phyloP scores from a whole-genome alignment of 2,113 vertebrate genomes.

The Felis catus region DNA sequence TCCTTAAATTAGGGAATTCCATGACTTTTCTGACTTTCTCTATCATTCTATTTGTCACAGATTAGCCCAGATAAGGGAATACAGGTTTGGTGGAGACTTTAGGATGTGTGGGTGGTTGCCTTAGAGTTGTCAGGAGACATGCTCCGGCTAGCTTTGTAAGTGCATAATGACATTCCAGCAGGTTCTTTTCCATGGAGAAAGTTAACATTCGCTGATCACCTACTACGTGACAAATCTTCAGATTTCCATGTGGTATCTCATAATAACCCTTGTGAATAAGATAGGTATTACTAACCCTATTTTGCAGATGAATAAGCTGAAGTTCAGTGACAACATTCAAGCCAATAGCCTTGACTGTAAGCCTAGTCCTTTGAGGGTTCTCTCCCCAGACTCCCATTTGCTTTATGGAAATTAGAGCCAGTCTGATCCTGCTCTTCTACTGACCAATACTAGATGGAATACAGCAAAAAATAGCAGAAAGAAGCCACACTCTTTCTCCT shows the following conservation, averaged over 20 bases:
- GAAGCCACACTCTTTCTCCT: neutral
- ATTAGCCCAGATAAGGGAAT: neutral
- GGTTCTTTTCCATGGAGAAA: constrained; percentile 51
- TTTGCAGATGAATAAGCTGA: constrained; percentile 26
- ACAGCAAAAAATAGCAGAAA: constrained; percentile 39
- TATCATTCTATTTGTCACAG: neutral
- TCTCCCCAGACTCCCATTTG: neutral
- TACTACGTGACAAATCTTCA: constrained; percentile 13
- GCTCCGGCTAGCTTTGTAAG: constrained; percentile 64
- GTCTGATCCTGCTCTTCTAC: neutral
- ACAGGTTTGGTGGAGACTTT: neutral
- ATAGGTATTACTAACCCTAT: neutral
- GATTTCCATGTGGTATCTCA: neutral
- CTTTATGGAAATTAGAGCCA: neutral
- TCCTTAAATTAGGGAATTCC: neutral
- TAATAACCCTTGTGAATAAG: neutral
- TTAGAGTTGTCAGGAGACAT: constrained; percentile 7
- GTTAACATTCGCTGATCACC: constrained; percentile 51
- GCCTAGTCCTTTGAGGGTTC: neutral
- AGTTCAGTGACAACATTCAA: constrained; percentile 32
- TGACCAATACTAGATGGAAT: neutral
- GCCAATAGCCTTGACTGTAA: neutral
- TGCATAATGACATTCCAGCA: constrained; percentile 9
- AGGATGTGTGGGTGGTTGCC: constrained; percentile 59
- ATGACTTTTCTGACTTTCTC: neutral